Percentiles rank a stretch among this genome's conserved stretches.
phyloP scores from a whole-genome alignment of 2,888 invertebrate genomes.

The Amphipoea oculea region DNA sequence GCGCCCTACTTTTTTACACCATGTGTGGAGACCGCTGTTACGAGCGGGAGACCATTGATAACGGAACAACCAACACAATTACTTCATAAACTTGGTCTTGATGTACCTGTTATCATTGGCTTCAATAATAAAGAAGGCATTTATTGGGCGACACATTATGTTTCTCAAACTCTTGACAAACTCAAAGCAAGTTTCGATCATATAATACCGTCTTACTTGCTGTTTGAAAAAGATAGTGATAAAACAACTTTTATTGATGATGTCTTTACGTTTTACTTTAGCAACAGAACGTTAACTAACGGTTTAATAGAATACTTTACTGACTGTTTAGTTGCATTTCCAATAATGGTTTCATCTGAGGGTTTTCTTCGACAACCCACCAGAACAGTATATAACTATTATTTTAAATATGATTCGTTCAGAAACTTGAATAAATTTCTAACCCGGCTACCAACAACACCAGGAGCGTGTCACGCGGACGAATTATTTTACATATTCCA shows the following conservation, averaged over 20 bases:
- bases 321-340: slow-evolving; percentile 68
- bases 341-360: slow-evolving; percentile 57
- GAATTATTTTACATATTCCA: slow-evolving; percentile 71
- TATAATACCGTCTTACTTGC: slow-evolving; percentile 66
- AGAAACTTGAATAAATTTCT: slow-evolving; percentile 70
- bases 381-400: slow-evolving; percentile 69
- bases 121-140: slow-evolving; percentile 75
- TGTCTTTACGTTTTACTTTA: slow-evolving; percentile 68
- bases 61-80: slow-evolving; percentile 62
- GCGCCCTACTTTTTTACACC: slow-evolving; percentile 66
- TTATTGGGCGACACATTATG: slow-evolving; percentile 65
- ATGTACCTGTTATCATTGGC: slow-evolving; percentile 70
- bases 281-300: slow-evolving; percentile 50
- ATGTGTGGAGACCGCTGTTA: slow-evolving; percentile 64
- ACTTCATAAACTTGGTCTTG: slow-evolving; percentile 52
- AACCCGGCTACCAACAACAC: slow-evolving; percentile 48
- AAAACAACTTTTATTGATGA: slow-evolving; percentile 58
- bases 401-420: slow-evolving; percentile 70
- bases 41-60: slow-evolving; percentile 58
- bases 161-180: slow-evolving; percentile 52
- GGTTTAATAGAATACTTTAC: slow-evolving; percentile 71
- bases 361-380: slow-evolving; percentile 53
- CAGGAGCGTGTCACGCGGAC: slow-evolving; percentile 71
- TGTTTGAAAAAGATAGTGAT: slow-evolving; percentile 59
- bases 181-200: slow-evolving; percentile 58